Percentiles rank a stretch among this genome's conserved stretches.
Evolutionary conservation across 2,113 vertebrate genomes (phyloP).

Genomic region (Glaucidium brasilianum): DNA sequence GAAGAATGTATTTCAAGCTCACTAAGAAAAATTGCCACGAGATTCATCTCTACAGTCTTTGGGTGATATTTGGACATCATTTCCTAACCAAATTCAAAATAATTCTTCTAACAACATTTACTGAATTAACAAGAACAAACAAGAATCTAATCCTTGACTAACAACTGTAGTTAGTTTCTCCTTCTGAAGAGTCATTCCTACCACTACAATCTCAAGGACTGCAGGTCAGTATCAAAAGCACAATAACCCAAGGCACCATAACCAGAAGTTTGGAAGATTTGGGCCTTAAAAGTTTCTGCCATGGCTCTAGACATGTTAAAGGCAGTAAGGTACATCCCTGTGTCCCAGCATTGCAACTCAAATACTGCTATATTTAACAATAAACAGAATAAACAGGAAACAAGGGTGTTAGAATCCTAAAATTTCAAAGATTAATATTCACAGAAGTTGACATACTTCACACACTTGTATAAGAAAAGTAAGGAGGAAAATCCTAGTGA

Average conservation of each 20-base stretch:
- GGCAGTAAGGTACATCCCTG: background rate
- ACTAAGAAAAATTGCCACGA: background rate
- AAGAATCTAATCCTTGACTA: background rate
- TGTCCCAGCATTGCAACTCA: background rate
- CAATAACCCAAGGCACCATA: background rate
- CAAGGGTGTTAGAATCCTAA: background rate
- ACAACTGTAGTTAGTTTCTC: background rate
- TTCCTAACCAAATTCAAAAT: background rate
- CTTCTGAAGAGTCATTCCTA: background rate
- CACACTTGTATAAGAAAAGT: background rate
- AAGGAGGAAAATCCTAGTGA: background rate
- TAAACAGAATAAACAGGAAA: background rate
- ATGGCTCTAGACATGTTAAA: background rate
- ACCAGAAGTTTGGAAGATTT: background rate
- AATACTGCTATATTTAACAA: background rate
- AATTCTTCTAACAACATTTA: background rate
- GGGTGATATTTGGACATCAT: background rate
- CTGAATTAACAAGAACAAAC: background rate
- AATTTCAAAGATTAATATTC: background rate
- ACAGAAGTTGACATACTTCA: background rate
- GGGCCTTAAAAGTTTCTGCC: background rate
- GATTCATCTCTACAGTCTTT: background rate
- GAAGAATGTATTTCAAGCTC: background rate
- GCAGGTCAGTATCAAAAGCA: background rate
- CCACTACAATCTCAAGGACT: background rate